Conservation (phyloP, 1,140 invertebrate genomes). For the Drosophila jambulina region DNA sequence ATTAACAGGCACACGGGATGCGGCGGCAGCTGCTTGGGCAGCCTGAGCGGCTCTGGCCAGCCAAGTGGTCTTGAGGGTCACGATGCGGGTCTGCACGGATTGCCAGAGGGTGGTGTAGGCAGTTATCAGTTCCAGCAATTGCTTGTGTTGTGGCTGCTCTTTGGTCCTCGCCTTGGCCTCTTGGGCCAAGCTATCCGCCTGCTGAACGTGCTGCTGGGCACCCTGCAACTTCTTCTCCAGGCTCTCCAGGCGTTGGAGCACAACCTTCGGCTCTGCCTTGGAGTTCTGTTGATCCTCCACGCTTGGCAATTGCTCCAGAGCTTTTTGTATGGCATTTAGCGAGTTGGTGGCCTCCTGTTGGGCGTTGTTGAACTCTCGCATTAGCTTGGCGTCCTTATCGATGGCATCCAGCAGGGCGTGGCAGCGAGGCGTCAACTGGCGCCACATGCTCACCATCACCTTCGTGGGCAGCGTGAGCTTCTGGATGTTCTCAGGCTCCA, state of each 20-base stretch:
- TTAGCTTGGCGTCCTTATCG: slow-evolving; percentile 86
- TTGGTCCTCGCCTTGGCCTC: slow-evolving; percentile 87
- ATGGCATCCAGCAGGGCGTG: slow-evolving; percentile 85
- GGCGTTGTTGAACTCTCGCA: slow-evolving; percentile 89
- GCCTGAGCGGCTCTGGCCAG: slow-evolving; percentile 58
- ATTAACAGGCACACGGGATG: slow-evolving; percentile 86
- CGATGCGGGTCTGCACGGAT: slow-evolving; percentile 87
- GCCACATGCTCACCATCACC: slow-evolving; percentile 87
- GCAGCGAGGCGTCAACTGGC: slow-evolving; percentile 86
- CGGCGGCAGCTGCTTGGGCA: slow-evolving; percentile 50
- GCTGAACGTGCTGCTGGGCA: slow-evolving; percentile 86
- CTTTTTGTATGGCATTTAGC: slow-evolving; percentile 89
- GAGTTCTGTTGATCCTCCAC: slow-evolving; percentile 86
- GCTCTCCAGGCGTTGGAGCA: slow-evolving; percentile 85
- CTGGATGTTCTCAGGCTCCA: slow-evolving; percentile 88
- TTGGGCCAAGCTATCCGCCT: slow-evolving; percentile 87
- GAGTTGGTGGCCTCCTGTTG: slow-evolving; percentile 90
- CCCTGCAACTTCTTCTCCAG: slow-evolving; percentile 87
- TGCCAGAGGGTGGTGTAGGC: slow-evolving; percentile 89
- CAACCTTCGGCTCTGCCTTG: slow-evolving; percentile 84
- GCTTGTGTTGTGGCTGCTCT: slow-evolving; percentile 83
- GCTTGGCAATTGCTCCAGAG: slow-evolving; percentile 88
- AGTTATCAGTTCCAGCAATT: slow-evolving; percentile 88
- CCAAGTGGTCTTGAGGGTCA: slow-evolving; percentile 86
- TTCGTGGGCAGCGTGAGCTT: slow-evolving; percentile 86